Percentiles rank a stretch among this genome's conserved stretches.
Evolutionary conservation across 2,113 vertebrate genomes (phyloP).

Genomic region (Aegithalos caudatus): DNA sequence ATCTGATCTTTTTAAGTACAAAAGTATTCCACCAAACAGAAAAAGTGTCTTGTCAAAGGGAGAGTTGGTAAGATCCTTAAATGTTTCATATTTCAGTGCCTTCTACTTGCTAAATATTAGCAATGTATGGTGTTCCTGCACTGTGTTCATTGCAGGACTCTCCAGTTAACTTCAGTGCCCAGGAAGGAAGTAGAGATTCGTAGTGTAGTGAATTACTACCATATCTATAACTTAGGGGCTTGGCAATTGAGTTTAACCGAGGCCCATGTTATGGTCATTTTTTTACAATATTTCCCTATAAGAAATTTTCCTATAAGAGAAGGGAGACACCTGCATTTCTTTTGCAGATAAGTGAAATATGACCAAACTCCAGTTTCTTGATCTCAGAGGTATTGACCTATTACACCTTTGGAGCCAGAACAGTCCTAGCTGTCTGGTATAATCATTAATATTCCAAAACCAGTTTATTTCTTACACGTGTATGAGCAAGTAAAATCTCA

Average conservation of each 20-base stretch:
- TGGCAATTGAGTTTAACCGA: not conserved
- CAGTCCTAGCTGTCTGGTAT: not conserved
- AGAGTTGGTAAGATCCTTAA: not conserved
- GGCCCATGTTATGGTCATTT: not conserved
- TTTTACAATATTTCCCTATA: not conserved
- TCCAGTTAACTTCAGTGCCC: not conserved
- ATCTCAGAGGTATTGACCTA: not conserved
- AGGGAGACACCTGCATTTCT: fast-evolving
- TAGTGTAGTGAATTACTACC: not conserved
- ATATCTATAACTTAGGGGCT: not conserved
- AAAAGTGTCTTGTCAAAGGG: not conserved
- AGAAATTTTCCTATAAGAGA: not conserved
- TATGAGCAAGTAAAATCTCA: not conserved
- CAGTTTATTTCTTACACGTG: not conserved
- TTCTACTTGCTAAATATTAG: not conserved
- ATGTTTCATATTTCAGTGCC: not conserved
- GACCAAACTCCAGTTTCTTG: not conserved
- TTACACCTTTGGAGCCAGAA: not conserved
- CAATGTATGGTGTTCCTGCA: not conserved
- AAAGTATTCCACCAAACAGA: not conserved
- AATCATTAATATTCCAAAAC: not conserved
- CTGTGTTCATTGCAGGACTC: not conserved
- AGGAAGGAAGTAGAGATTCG: not conserved
- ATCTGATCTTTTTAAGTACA: not conserved
- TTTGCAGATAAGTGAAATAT: not conserved